Base-by-base conservation (phyloP, 2,113 vertebrate genomes). In the Polypterus senegalus region DNA sequence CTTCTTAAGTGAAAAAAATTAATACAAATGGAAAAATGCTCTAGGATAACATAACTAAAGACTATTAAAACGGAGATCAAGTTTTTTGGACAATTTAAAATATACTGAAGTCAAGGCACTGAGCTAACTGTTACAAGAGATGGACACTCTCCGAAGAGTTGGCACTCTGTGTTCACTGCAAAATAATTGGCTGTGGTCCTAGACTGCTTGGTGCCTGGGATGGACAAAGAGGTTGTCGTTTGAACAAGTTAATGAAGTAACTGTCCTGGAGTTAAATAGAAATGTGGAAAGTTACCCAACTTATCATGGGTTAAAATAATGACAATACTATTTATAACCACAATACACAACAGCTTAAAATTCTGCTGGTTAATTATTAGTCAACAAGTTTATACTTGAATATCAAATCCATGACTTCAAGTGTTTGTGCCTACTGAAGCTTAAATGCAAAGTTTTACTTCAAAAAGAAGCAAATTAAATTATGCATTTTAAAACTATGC, bases 311-410 rank as follows among this genome's bases (percentile, higher is more conserved):
- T 88, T 86, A 87, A 87, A 89, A 84, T 79, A 73, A 70, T 75
- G 74, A 83, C 71, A 82, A 82, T 83, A 82, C 87, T 89, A 88
- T 90, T 88, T 86, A 82, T 88, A 61, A 5, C 82, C 82, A 27
- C 71, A 76, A 81, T 84, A 79, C 80, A 78, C 63, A 74, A 90
- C 87, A 90, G 88, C 88, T 89, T 86, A 86, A 66, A 78, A 63
- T 72, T 71, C 76, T 71, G 74, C 73, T 77, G 77, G 78, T 77
- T 79, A 78, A 79, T 79, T 82, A 85, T 79, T 85, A 87, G 85
- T 51, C 48, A 10, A 5, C 5, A 44, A 7, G 27, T 7, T 61
- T 46, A 27, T 27, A 27, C 27, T 27, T 27, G 27, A 27, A 27
- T 27, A 27, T 27, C 27, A 27, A 27, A 27, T 27, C 27, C 27